These are phyloP conservation scores for Ditula angustiorana DNA, from an alignment of 2,888 invertebrate species.

Conservation along the genomic window DNA sequence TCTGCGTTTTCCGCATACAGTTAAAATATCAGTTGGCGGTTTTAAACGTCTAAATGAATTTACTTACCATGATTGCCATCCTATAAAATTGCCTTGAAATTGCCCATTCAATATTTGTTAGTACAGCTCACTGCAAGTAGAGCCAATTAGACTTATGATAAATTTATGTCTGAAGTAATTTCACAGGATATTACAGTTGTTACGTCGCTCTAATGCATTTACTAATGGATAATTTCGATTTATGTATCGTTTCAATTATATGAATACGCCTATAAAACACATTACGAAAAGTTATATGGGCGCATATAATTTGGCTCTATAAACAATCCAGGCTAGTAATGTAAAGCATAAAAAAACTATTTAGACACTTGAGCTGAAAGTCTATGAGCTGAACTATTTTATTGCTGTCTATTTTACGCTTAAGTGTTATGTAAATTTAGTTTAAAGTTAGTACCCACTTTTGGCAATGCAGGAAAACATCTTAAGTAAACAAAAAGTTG, in stretches of 20 bases:
- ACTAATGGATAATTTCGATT: constrained; percentile 70
- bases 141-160: neutral
- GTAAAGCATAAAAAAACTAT: constrained; percentile 27
- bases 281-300: constrained; percentile 67
- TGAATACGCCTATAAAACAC: constrained; percentile 60
- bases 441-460: neutral
- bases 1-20: neutral
- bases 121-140: neutral
- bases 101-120: neutral
- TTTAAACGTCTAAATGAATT: too few species aligned
- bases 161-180: constrained; percentile 11
- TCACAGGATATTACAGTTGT: constrained; percentile 12
- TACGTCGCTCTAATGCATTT: constrained; percentile 51
- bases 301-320: constrained; percentile 27
- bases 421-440: constrained; percentile 7
- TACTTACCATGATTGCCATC: neutral
- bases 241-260: constrained; percentile 60
- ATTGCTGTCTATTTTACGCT: constrained; percentile 9
- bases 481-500: too few species aligned
- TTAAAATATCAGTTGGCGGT: neutral
- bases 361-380: constrained; percentile 35
- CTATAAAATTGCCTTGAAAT: neutral
- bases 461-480: neutral
- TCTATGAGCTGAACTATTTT: constrained; percentile 14
- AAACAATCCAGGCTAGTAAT: constrained; percentile 38